Conservation (phyloP, 2,888 invertebrate species). For the Parnassius apollo region DNA sequence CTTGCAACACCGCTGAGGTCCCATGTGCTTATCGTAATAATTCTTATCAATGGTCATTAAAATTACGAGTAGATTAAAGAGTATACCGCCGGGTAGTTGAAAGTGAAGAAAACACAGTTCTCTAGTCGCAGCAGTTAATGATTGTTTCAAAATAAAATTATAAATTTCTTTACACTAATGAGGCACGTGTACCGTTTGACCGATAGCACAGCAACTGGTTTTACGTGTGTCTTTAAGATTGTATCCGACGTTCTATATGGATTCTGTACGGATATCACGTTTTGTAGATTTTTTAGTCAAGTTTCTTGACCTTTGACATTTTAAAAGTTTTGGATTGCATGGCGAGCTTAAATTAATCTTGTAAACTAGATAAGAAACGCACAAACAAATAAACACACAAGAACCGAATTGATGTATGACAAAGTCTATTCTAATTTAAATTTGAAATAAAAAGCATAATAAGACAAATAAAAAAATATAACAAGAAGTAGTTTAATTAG, state of each 20-base stretch:
- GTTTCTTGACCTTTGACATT: too few species aligned
- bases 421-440: too few species aligned
- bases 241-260: slow-evolving; percentile 4
- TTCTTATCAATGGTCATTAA: slow-evolving; percentile 14
- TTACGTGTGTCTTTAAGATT: slow-evolving; percentile 12
- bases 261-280: slow-evolving; percentile 1
- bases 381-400: too few species aligned
- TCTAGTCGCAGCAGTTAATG: neutral
- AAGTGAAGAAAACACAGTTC: slow-evolving; percentile 10
- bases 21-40: slow-evolving; percentile 14
- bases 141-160: slow-evolving; percentile 10
- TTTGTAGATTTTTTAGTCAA: neutral
- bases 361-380: too few species aligned
- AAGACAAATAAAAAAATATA: too few species aligned
- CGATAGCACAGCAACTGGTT: slow-evolving; percentile 12
- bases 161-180: slow-evolving; percentile 7
- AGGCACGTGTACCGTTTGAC: slow-evolving; percentile 9
- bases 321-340: too few species aligned
- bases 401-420: too few species aligned
- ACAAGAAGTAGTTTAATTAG: too few species aligned
- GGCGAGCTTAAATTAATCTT: too few species aligned
- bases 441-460: too few species aligned
- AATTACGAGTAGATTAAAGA: slow-evolving; percentile 6
- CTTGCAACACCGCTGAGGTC: slow-evolving; percentile 23
- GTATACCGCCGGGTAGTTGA: slow-evolving; percentile 1